Conservation (phyloP, 2,888 invertebrate genomes). For the Agrilus mali region DNA sequence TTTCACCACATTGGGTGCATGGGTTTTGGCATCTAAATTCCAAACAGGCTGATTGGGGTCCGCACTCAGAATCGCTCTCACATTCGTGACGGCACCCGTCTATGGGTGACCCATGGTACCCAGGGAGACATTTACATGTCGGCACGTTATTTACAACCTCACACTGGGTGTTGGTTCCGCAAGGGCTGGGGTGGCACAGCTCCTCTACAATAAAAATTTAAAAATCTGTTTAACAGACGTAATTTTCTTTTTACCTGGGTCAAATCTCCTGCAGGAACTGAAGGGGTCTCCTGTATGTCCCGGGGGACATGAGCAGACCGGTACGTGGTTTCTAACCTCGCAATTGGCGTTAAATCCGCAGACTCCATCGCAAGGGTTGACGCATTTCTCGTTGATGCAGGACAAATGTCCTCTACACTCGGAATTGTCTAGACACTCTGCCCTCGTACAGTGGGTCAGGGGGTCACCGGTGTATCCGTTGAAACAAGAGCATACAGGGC, state of each 20-base stretch:
- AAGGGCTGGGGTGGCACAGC: slow-evolving; percentile 71
- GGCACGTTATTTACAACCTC: slow-evolving; percentile 64
- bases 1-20: slow-evolving; percentile 63
- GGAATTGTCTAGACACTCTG: slow-evolving; percentile 46
- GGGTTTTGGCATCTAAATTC: slow-evolving; percentile 65
- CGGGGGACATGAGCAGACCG: slow-evolving; percentile 64
- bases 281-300: slow-evolving; percentile 74
- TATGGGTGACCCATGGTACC: slow-evolving; percentile 65
- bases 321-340: slow-evolving; percentile 62
- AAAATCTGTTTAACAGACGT: slow-evolving; percentile 2
- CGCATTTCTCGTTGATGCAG: slow-evolving; percentile 65
- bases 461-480: slow-evolving; percentile 74
- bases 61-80: slow-evolving; percentile 63
- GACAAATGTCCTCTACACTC: slow-evolving; percentile 62
- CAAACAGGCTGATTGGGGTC: slow-evolving; percentile 56
- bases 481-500: slow-evolving; percentile 70
- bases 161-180: slow-evolving; percentile 70
- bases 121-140: slow-evolving; percentile 65
- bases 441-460: slow-evolving; percentile 50
- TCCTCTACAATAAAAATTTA: slow-evolving; percentile 47
- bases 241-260: slow-evolving; percentile 49
- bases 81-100: slow-evolving; percentile 74
- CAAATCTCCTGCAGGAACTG: slow-evolving; percentile 53
- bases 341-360: slow-evolving; percentile 70
- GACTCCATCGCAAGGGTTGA: slow-evolving; percentile 64